Base-by-base conservation (phyloP, 2,888 invertebrate genomes). In the Anodontia alba region DNA sequence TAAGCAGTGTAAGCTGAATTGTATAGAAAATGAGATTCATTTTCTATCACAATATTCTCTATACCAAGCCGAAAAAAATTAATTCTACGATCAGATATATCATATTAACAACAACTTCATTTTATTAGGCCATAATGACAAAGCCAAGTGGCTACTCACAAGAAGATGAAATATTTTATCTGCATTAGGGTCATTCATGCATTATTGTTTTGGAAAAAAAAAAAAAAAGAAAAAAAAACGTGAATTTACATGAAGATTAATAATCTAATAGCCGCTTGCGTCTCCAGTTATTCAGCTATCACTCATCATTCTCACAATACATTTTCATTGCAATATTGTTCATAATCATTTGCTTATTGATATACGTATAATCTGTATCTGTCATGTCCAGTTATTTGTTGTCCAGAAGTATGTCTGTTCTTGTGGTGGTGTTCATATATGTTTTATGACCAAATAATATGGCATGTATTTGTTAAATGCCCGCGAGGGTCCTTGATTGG, bases 1-100 rank as follows among this genome's bases (percentile, higher is more conserved):
- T 62, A 62, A 31, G n/a, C 62, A 62, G 7, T 62, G 33, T 33
- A 62, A 62, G 10, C n/a, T 62, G 3, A 62, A 62, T 33, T 17
- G 31, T 33, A 62, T 62, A 62, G 62, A 62, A 62, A 62, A 62
- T 62, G 62, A 33, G 62, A 33, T 62, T 62, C 33, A 62, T 17
- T 62, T 33, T 33, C 15, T 62, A 17, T 20, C 33, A 33, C 62
- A 33, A 17, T 62, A 33, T 20, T 62, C 62, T 33, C 33, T 62
- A 20, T 54, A 54, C 26, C 26, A 54, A 29, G 1, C 54, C 2
- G 54, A 54, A 54, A 54, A 26, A 20, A 33, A 31, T 29, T 15
- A 62, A 17, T 17, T 62, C 3, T 33, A 62, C n/a, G 12, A 7
- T 33, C 62, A 62, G 33, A 17, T 33, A 33, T 20, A 33, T 17